These are phyloP conservation scores for Rhinogobius similis DNA, from an alignment of 2,113 vertebrate genomes.

Conservation along the genomic window DNA sequence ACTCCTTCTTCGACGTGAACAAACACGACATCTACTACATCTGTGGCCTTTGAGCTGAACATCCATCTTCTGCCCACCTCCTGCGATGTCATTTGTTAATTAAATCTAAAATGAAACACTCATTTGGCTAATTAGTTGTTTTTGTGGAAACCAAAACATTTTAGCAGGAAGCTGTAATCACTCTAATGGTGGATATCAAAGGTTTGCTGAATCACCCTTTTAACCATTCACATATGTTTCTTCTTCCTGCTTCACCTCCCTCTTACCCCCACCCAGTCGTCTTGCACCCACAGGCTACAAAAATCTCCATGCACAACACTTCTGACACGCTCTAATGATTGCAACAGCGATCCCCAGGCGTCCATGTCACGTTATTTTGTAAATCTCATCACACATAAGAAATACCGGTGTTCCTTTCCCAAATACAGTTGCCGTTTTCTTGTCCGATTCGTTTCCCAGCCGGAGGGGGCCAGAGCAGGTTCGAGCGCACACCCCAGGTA, in stretches of 20 bases:
- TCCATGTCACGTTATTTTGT: slow-evolving; percentile 15
- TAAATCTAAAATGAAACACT: slow-evolving; percentile 57
- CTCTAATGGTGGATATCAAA: slow-evolving; percentile 67
- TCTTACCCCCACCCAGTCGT: slow-evolving; percentile 4
- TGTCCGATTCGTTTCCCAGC: slow-evolving; percentile 24
- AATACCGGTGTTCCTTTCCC: slow-evolving; percentile 22
- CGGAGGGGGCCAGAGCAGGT: slow-evolving; percentile 50
- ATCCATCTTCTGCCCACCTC: slow-evolving; percentile 48
- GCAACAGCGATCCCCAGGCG: slow-evolving; percentile 39
- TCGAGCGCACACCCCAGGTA: slow-evolving; percentile 57
- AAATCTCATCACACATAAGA: slow-evolving; percentile 8
- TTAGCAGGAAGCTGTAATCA: slow-evolving; percentile 52
- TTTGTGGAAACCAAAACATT: slow-evolving; percentile 28
- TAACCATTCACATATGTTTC: slow-evolving; percentile 65
- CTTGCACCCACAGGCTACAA: slow-evolving; percentile 30
- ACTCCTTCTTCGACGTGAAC: neutral
- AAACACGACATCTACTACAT: neutral
- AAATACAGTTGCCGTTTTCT: slow-evolving; percentile 41
- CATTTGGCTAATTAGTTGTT: slow-evolving; percentile 55
- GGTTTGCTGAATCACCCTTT: slow-evolving; percentile 41
- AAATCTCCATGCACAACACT: slow-evolving; percentile 23
- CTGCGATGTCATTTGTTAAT: slow-evolving; percentile 46
- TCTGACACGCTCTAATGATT: slow-evolving; percentile 36
- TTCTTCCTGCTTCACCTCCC: slow-evolving; percentile 52
- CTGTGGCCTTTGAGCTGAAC: slow-evolving; percentile 16